A percentile compares a stretch with the other conserved stretches of the same genome.
Evolutionary conservation across 2,797 vertebrate genomes (phyloP).

Genomic region (Sebastes melanostomus): DNA sequence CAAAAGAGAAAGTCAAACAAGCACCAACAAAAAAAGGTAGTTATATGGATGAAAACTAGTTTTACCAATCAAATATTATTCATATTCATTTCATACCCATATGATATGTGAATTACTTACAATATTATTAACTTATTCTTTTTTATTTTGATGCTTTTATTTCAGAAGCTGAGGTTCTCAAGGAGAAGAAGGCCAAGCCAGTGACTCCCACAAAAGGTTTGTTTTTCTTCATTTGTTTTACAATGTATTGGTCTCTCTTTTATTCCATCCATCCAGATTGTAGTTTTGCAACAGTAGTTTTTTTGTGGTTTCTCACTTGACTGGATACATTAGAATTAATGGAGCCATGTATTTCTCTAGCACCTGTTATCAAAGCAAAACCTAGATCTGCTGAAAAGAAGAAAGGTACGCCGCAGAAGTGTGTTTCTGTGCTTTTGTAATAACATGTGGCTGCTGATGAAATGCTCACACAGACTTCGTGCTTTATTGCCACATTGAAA

Average conservation of each 20-base stretch:
- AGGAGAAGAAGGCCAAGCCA: constrained; percentile 49
- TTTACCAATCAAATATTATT: not conserved
- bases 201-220: constrained; percentile 52
- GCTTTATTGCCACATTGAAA: not conserved
- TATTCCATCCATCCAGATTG: too few relatives aligned
- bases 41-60: not conserved
- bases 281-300: too few relatives aligned
- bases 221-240: not conserved
- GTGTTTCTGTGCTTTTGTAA: not conserved
- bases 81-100: not conserved
- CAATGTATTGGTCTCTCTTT: not conserved
- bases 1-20: constrained; percentile 60
- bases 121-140: not conserved
- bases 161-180: constrained; percentile 31
- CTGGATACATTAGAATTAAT: constrained; percentile 1
- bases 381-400: constrained; percentile 26
- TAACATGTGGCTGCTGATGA: not conserved
- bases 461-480: not conserved
- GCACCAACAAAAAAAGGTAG: constrained; percentile 47
- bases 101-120: not conserved
- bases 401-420: constrained; percentile 43
- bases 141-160: not conserved
- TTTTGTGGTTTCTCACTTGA: too few relatives aligned
- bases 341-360: constrained; percentile 12
- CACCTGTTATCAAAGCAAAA: constrained; percentile 30